phyloP scores from a whole-genome alignment of 2,888 invertebrate genomes.

The Temnothorax ravouxi region DNA sequence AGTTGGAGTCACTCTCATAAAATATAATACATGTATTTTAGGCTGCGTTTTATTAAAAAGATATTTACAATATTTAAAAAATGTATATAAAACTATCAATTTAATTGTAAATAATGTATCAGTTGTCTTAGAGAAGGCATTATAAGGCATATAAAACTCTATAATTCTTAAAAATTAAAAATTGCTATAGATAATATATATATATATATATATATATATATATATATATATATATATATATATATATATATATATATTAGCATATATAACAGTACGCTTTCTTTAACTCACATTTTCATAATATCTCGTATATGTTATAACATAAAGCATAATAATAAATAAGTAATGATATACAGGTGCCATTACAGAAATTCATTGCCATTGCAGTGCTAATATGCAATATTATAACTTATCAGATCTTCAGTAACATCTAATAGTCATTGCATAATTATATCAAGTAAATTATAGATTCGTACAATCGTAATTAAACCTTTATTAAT shows the following conservation, averaged over 20 bases:
- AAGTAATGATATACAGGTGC: constrained; percentile 15
- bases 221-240: no score
- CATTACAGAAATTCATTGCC: not conserved
- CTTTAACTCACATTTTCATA: not conserved
- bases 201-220: not conserved
- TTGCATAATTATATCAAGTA: constrained; percentile 2
- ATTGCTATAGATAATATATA: not conserved
- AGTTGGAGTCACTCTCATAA: not conserved
- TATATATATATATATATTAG: not conserved
- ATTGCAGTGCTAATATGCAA: not conserved
- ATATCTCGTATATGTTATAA: not conserved
- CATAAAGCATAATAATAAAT: constrained; percentile 4
- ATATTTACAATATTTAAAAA: constrained; percentile 1
- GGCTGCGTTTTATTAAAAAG: not conserved
- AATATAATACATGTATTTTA: not conserved
- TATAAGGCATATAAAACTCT: not conserved
- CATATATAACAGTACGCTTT: not conserved
- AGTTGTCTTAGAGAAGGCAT: not conserved
- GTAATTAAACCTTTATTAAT: not conserved
- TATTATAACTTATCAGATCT: not conserved
- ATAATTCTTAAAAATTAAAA: no score
- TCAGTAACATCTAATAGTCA: not conserved
- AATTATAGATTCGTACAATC: not conserved
- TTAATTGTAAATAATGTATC: not conserved
- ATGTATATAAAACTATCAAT: not conserved